phyloP scores from a whole-genome alignment of 2,888 invertebrate species.

The Acrocera orbiculus region DNA sequence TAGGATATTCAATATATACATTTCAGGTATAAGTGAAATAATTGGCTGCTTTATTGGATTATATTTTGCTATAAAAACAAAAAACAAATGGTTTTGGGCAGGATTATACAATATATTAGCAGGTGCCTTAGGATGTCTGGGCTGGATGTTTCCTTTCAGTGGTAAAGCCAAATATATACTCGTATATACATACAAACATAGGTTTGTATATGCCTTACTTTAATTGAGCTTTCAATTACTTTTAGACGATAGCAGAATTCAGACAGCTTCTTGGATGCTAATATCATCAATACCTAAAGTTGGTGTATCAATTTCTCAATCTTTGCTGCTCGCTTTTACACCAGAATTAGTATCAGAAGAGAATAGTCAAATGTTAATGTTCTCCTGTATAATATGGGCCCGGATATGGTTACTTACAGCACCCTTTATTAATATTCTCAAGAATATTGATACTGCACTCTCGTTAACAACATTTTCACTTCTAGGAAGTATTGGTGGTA shows the following conservation, averaged over 20 bases:
- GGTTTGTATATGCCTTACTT: background rate
- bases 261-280: constrained; percentile 26
- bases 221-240: background rate
- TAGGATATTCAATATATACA: background rate
- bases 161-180: constrained; percentile 17
- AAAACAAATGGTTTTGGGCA: constrained; percentile 29
- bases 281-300: constrained; percentile 29
- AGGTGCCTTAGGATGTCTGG: constrained; percentile 27
- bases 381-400: constrained; percentile 29
- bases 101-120: constrained; percentile 28
- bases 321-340: constrained; percentile 29
- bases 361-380: constrained; percentile 25
- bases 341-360: constrained; percentile 27
- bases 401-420: constrained; percentile 28
- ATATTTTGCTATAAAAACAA: constrained; percentile 25
- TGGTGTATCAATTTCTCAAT: constrained; percentile 29
- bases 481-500: constrained; percentile 25
- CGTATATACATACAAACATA: background rate
- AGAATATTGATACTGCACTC: constrained; percentile 23
- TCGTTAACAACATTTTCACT: constrained; percentile 25
- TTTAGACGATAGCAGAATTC: constrained; percentile 21
- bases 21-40: constrained; percentile 28
- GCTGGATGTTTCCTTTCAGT: constrained; percentile 26
- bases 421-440: constrained; percentile 28
- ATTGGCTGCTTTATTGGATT: constrained; percentile 30